Conservation (phyloP, 2,888 invertebrate genomes). For the Coremacera marginata region DNA sequence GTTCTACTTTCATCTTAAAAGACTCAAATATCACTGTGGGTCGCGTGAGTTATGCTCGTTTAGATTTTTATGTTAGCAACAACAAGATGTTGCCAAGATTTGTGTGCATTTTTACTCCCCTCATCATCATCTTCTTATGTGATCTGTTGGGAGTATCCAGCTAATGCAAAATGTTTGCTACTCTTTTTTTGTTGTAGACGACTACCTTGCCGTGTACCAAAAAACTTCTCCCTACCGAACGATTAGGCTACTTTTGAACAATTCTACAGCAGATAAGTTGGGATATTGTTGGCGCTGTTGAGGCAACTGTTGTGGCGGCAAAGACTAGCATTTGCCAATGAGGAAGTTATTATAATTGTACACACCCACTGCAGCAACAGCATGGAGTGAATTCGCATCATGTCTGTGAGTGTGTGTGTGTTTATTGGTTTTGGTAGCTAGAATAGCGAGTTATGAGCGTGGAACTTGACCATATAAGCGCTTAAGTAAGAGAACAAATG, state of each 20-base stretch:
- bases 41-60: conserved; percentile 27
- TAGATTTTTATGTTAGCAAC: conserved; percentile 25
- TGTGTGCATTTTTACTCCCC: neutral
- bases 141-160: neutral
- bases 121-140: no score
- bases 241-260: conserved; percentile 19
- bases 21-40: conserved; percentile 24
- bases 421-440: neutral
- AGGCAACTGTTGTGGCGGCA: neutral
- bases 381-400: neutral
- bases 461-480: conserved; percentile 3
- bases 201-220: neutral
- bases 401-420: neutral
- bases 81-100: neutral
- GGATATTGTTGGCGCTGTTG: conserved; percentile 15
- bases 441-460: conserved; percentile 8
- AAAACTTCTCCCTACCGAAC: neutral
- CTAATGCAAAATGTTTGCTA: conserved; percentile 15
- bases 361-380: conserved; percentile 33
- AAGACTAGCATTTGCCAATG: conserved; percentile 25
- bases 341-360: conserved; percentile 38
- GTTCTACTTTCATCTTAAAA: neutral
- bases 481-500: no score
- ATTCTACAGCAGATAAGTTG: conserved; percentile 13
- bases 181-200: neutral